Evolutionary conservation across 23 tunicate genomes (phyloP).

Genomic region (Ascidia mentula): DNA sequence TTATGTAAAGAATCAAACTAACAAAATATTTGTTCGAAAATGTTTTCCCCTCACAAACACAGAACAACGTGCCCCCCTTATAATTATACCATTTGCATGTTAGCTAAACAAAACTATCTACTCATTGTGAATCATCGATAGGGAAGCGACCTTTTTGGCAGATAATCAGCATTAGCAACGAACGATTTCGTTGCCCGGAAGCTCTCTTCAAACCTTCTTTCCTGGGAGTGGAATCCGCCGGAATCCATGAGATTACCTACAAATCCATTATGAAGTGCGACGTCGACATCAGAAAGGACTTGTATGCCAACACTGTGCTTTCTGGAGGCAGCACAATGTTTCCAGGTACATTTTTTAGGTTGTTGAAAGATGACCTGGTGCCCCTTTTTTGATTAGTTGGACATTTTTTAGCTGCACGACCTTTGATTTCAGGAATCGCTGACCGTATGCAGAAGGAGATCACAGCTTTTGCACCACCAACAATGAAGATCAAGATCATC

Average conservation of each 20-base stretch:
- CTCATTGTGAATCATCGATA: no score
- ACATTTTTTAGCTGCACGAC: no score
- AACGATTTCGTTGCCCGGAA: conserved; percentile 96
- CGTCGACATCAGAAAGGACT: conserved; percentile 82
- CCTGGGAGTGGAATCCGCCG: conserved; percentile 80
- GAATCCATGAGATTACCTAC: conserved; percentile 90
- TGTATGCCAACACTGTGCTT: conserved; percentile 84
- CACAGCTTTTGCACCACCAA: conserved; percentile 74
- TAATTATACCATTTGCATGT: no score
- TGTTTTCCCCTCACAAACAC: no score
- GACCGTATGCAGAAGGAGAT: conserved; percentile 85
- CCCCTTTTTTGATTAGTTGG: no score
- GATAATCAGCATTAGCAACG: conserved; percentile 97
- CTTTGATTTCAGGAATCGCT: conserved; percentile 44
- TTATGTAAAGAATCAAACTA: no score
- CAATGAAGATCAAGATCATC: conserved; percentile 85
- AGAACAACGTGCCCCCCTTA: no score
- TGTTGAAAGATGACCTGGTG: no score
- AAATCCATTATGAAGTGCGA: conserved; percentile 95
- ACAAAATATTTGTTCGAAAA: no score
- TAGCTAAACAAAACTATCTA: no score
- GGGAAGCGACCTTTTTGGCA: no score
- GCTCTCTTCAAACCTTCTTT: conserved; percentile 97
- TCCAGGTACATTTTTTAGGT: conserved; percentile 84
- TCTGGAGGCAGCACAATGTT: conserved; percentile 94